A percentile compares a stretch with the other conserved stretches of the same genome.
Evolutionary conservation across 2,888 invertebrate species (phyloP).

Genomic region (Caenorhabditis sp.): DNA sequence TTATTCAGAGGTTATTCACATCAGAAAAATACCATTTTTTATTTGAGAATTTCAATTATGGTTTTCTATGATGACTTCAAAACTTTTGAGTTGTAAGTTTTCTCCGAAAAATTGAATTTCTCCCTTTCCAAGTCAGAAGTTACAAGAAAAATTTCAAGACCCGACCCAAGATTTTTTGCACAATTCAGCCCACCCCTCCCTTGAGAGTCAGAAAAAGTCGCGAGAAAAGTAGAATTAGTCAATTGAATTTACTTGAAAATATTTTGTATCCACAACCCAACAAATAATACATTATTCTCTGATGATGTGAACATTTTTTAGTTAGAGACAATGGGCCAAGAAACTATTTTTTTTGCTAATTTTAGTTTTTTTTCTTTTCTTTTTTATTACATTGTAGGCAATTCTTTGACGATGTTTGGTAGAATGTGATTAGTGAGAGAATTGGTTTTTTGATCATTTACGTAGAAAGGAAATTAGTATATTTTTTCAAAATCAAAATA

Average conservation of each 20-base stretch:
- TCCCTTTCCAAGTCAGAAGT: background rate
- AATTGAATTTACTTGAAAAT: background rate
- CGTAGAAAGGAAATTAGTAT: constrained; percentile 9
- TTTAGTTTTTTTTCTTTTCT: background rate
- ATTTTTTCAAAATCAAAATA: background rate
- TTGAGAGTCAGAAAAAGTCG: background rate
- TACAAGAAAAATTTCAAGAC: too few relatives aligned
- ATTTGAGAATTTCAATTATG: background rate
- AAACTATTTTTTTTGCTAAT: background rate
- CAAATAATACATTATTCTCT: background rate
- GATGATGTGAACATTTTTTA: background rate
- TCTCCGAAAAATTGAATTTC: background rate
- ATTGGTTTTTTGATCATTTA: background rate
- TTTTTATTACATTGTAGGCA: constrained; percentile 7
- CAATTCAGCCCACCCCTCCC: background rate
- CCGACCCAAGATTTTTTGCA: background rate
- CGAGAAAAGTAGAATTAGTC: background rate
- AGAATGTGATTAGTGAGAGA: constrained; percentile 12
- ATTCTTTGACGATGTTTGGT: background rate
- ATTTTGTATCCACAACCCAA: background rate
- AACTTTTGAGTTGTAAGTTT: background rate
- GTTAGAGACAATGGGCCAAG: background rate
- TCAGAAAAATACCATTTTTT: too few relatives aligned
- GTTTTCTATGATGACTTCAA: background rate
- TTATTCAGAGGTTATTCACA: too few relatives aligned